phyloP scores from a whole-genome alignment of 2,113 vertebrate genomes.

The Verasper variegatus region DNA sequence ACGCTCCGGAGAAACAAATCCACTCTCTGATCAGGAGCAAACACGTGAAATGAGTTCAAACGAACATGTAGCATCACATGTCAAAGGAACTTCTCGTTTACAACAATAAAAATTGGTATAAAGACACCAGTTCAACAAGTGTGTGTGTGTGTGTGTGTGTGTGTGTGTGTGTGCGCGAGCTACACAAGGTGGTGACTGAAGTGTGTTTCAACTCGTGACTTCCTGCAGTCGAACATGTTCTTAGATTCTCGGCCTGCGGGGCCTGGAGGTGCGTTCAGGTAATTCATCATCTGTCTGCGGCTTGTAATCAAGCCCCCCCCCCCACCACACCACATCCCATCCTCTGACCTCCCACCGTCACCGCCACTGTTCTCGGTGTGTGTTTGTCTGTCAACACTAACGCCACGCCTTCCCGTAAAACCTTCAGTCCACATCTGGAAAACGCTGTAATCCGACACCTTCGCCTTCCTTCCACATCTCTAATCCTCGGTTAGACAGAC shows the following conservation, averaged over 20 bases:
- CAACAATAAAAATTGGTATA: too few species aligned
- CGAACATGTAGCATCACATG: too few species aligned
- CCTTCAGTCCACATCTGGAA: conserved; percentile 54
- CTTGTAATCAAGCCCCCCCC: conserved; percentile 16
- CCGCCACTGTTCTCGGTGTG: neutral
- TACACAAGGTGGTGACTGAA: conserved; percentile 30
- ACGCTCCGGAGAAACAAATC: too few species aligned
- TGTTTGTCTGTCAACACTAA: conserved; percentile 11
- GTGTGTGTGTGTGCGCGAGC: conserved; percentile 1
- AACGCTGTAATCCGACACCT: conserved; percentile 57
- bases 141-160: too few species aligned
- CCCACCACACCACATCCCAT: neutral
- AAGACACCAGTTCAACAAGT: too few species aligned
- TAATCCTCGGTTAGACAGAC: conserved; percentile 34
- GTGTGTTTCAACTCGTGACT: conserved; percentile 31
- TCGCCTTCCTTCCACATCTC: conserved; percentile 44
- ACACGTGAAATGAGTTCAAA: too few species aligned
- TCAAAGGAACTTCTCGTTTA: too few species aligned
- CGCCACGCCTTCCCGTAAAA: conserved; percentile 38
- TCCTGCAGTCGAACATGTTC: neutral
- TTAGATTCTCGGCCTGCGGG: conserved; percentile 42
- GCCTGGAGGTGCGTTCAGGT: conserved; percentile 39
- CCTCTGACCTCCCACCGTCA: neutral
- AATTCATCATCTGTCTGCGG: conserved; percentile 45
- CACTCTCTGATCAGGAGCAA: too few species aligned